A percentile compares a stretch with the other conserved stretches of the same genome.
Conservation (phyloP, 1,140 invertebrate genomes). For the Drosophila melanogaster region Release_6_plus_ISO1_MT NT_037436.4:9208501-9209000, state of each 20-base stretch:
- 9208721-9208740: slow-evolving; percentile 30
- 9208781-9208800: slow-evolving; percentile 49
- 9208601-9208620: slow-evolving; percentile 57
- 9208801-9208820: slow-evolving; percentile 31
- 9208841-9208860: slow-evolving; percentile 45
- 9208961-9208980: slow-evolving; percentile 1
- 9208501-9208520: slow-evolving; percentile 11
- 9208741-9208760: slow-evolving; percentile 44
- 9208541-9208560: slow-evolving; percentile 6
- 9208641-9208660: slow-evolving; percentile 74
- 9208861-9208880: slow-evolving; percentile 58
- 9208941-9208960: slow-evolving; percentile 15
- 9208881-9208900: slow-evolving; percentile 47
- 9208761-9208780: slow-evolving; percentile 2
- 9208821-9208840: slow-evolving; percentile 24
- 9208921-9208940: background rate
- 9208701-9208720: slow-evolving; percentile 23
- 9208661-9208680: slow-evolving; percentile 53
- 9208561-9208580: slow-evolving; percentile 62
- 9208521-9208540: slow-evolving; percentile 16
- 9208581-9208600: slow-evolving; percentile 50
- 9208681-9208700: slow-evolving; percentile 30
- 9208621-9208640: slow-evolving; percentile 59
- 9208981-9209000: background rate
- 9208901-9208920: slow-evolving; percentile 38